phyloP scores from a whole-genome alignment of 2,888 invertebrate genomes.

The Chaetogeoica ovagalla region DNA sequence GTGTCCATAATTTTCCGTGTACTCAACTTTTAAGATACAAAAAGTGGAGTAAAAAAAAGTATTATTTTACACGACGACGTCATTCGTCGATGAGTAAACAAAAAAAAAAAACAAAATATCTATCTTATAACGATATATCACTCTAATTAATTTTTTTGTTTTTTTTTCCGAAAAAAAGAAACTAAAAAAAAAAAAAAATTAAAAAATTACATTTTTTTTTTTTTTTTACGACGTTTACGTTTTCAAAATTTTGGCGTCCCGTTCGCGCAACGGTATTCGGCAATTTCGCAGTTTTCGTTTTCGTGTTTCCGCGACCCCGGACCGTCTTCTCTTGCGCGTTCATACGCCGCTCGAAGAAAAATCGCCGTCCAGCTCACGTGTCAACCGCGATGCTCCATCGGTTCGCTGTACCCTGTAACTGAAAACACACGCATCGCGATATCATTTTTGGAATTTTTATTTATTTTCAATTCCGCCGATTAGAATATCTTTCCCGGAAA shows the following conservation, averaged over 20 bases:
- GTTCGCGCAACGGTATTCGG: not conserved
- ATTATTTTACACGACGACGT: too few species aligned
- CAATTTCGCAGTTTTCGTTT: not conserved
- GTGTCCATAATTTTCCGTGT: too few species aligned
- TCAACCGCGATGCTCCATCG: not conserved
- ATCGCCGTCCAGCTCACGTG: too few species aligned
- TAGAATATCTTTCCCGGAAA: too few species aligned
- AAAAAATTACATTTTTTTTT: not conserved
- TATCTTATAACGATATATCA: not conserved
- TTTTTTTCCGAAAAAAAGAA: not conserved
- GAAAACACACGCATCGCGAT: not conserved
- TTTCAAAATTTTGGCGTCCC: not conserved
- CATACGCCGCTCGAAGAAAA: too few species aligned
- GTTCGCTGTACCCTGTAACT: not conserved
- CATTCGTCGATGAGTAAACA: too few species aligned
- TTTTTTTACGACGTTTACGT: slow-evolving; percentile 2
- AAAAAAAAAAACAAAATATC: too few species aligned
- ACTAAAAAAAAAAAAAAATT: not conserved
- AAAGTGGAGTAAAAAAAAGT: too few species aligned
- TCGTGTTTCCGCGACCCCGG: not conserved
- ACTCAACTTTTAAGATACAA: too few species aligned
- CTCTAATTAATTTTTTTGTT: not conserved
- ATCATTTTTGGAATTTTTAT: too few species aligned
- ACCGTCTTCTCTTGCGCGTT: too few species aligned
- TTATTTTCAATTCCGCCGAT: too few species aligned